Evolutionary conservation across 2,113 vertebrate species (phyloP).

Genomic region (Aptenodytes forsteri): DNA sequence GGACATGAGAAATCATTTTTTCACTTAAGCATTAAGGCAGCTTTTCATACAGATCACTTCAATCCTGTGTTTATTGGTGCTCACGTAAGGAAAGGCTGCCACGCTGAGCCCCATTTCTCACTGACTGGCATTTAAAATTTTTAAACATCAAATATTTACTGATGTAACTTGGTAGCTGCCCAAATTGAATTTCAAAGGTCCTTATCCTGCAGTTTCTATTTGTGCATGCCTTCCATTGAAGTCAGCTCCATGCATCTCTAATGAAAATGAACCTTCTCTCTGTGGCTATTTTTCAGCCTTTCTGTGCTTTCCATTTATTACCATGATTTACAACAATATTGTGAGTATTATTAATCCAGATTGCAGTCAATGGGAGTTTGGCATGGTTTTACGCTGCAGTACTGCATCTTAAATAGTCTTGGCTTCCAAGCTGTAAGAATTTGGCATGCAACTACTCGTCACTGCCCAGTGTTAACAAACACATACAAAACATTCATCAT

Average conservation of each 20-base stretch:
- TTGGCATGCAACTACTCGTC: neutral
- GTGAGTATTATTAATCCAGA: neutral
- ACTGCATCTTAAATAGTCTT: neutral
- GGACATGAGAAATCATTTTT: neutral
- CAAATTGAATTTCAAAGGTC: conserved; percentile 39
- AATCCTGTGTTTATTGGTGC: neutral
- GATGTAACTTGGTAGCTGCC: neutral
- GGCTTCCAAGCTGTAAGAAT: neutral
- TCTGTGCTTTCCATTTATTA: neutral
- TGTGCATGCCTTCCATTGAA: neutral
- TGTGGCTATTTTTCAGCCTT: neutral
- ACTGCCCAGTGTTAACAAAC: neutral
- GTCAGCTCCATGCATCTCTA: neutral
- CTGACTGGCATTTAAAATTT: neutral
- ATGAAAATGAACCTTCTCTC: neutral
- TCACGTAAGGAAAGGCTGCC: neutral
- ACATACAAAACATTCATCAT: neutral
- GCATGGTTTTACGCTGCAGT: neutral
- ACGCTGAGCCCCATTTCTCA: neutral
- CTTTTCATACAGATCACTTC: neutral
- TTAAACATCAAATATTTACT: conserved; percentile 41
- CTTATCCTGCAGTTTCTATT: neutral
- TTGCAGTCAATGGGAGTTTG: conserved; percentile 9
- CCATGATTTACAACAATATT: neutral
- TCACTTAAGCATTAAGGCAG: neutral